phyloP scores from a whole-genome alignment of 2,797 vertebrate genomes.

The Helarctos malayanus region DNA sequence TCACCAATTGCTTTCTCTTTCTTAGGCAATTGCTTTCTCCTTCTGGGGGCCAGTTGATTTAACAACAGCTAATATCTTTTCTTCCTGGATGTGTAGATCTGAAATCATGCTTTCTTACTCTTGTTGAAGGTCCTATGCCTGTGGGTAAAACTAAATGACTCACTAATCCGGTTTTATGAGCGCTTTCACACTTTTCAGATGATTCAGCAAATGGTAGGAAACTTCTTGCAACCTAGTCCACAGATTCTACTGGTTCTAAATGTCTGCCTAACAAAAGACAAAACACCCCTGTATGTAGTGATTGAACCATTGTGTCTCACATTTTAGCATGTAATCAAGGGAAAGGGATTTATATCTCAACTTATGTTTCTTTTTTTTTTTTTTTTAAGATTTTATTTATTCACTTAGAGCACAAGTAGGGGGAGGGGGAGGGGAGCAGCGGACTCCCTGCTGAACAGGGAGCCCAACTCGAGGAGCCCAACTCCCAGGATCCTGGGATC shows the following conservation, averaged over 20 bases:
- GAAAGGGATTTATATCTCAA: neutral
- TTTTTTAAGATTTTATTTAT: no score
- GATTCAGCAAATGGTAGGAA: constrained; percentile 40
- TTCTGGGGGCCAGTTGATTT: neutral
- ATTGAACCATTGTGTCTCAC: neutral
- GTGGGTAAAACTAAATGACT: constrained; percentile 49
- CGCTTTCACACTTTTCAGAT: constrained; percentile 63
- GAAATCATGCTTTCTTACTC: neutral
- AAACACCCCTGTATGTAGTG: neutral
- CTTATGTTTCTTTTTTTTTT: neutral
- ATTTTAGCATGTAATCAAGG: neutral
- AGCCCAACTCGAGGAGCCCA: accelerated
- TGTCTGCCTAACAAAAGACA: neutral
- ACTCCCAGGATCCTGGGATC: neutral
- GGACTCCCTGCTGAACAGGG: neutral
- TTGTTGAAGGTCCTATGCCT: neutral
- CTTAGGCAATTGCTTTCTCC: neutral
- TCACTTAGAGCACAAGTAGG: neutral
- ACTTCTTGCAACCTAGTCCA: neutral
- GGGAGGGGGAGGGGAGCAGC: neutral
- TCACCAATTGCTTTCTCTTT: neutral
- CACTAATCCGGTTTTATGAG: constrained; percentile 40
- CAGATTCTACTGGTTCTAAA: neutral
- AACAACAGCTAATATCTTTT: constrained; percentile 31
- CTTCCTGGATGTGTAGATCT: neutral